Percentiles rank a stretch among this genome's conserved stretches.
Evolutionary conservation across 2,888 invertebrate species (phyloP).

Genomic region (Hymenopus coronatus): DNA sequence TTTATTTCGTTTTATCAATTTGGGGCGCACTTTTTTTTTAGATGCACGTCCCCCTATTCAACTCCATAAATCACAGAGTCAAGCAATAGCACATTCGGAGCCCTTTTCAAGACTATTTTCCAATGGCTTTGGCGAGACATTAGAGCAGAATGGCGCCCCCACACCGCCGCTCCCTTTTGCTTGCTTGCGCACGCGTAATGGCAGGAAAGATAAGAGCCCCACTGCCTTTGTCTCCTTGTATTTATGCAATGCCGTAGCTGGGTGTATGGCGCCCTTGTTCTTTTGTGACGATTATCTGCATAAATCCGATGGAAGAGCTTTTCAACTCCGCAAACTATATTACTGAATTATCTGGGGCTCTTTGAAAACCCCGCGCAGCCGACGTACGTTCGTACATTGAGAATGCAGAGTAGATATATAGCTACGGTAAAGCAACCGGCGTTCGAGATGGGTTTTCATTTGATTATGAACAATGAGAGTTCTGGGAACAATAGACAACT

Average conservation of each 20-base stretch:
- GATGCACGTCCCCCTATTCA: background rate
- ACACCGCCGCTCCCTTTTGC: background rate
- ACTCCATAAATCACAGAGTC: constrained; percentile 32
- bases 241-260: constrained; percentile 34
- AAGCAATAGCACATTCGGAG: constrained; percentile 32
- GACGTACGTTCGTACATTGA: constrained; percentile 24
- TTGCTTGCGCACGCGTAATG: constrained; percentile 33
- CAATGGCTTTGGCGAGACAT: constrained; percentile 32
- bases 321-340: constrained; percentile 37
- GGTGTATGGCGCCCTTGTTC: constrained; percentile 33
- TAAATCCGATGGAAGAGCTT: constrained; percentile 37
- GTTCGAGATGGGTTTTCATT: constrained; percentile 34
- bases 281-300: constrained; percentile 37
- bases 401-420: constrained; percentile 28
- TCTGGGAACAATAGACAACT: constrained; percentile 36
- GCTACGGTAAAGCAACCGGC: constrained; percentile 15
- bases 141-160: constrained; percentile 7
- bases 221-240: constrained; percentile 35
- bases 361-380: constrained; percentile 29
- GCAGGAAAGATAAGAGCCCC: constrained; percentile 32
- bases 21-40: constrained; percentile 12
- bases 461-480: constrained; percentile 37
- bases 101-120: constrained; percentile 31
- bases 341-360: constrained; percentile 37
- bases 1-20: constrained; percentile 33